These are phyloP conservation scores for Cremastobaeus sp. DNA, from an alignment of 2,888 invertebrate species.

Conservation along the genomic window DNA sequence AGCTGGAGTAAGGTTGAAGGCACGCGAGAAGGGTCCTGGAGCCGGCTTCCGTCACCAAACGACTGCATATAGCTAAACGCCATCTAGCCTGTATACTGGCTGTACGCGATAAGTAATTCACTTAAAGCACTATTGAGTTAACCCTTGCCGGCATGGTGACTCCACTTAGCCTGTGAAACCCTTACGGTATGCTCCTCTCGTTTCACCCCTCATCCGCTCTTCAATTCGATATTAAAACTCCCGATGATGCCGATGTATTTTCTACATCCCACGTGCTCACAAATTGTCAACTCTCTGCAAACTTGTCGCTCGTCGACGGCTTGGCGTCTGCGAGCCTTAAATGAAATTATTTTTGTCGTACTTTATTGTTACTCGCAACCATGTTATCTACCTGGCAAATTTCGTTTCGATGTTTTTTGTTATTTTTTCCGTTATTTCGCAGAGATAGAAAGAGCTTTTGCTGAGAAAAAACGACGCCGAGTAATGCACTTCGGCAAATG, in stretches of 20 bases:
- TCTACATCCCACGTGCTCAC: constrained; percentile 39
- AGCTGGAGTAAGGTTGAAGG: constrained; percentile 63
- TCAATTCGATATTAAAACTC: constrained; percentile 62
- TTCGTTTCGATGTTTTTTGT: constrained; percentile 47
- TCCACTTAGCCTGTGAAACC: constrained; percentile 76
- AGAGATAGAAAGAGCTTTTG: constrained; percentile 49
- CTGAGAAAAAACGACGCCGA: constrained; percentile 45
- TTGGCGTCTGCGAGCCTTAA: constrained; percentile 53
- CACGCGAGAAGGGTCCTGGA: constrained; percentile 61
- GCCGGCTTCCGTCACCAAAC: constrained; percentile 64
- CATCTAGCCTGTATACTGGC: constrained; percentile 75
- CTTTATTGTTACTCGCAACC: constrained; percentile 53
- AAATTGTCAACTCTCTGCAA: constrained; percentile 52
- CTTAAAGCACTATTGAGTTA: constrained; percentile 77
- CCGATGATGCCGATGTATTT: constrained; percentile 43
- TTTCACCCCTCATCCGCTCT: constrained; percentile 56
- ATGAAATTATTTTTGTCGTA: constrained; percentile 58
- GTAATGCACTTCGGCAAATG: constrained; percentile 53
- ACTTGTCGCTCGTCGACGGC: constrained; percentile 41
- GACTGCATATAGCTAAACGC: constrained; percentile 72
- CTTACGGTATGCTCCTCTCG: constrained; percentile 56
- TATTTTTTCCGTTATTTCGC: constrained; percentile 23
- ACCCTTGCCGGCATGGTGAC: constrained; percentile 76
- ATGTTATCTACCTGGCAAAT: constrained; percentile 51
- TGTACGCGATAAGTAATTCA: constrained; percentile 78